Evolutionary conservation across 2,888 invertebrate genomes (phyloP).

Genomic region (Dryomyza anilis): DNA sequence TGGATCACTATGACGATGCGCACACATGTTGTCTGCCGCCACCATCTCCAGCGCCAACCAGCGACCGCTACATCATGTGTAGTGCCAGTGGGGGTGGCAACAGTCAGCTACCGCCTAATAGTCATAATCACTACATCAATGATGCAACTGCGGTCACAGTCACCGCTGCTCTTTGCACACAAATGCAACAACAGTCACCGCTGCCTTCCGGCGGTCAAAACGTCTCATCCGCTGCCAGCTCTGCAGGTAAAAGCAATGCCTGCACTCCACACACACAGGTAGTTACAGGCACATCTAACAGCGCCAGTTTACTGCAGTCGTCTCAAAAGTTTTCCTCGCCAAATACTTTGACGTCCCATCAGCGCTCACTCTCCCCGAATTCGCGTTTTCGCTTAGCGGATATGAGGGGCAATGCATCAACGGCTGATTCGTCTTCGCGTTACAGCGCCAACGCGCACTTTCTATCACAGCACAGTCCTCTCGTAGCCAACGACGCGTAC

Average conservation of each 20-base stretch:
- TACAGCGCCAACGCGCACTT: conserved; percentile 45
- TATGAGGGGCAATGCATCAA: conserved; percentile 36
- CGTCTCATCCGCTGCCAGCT: conserved; percentile 31
- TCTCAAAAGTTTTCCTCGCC: conserved; percentile 22
- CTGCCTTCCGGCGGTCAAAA: conserved; percentile 24
- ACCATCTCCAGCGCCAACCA: conserved; percentile 61
- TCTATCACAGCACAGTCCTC: conserved; percentile 47
- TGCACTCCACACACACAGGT: too few relatives aligned
- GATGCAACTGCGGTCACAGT: background rate
- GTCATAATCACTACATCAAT: conserved; percentile 5
- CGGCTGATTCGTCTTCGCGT: conserved; percentile 38
- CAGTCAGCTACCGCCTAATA: conserved; percentile 17
- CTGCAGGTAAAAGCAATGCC: too few relatives aligned
- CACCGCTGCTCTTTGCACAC: conserved; percentile 15
- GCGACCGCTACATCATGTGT: conserved; percentile 52
- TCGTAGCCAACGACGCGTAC: conserved; percentile 53
- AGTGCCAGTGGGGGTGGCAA: background rate
- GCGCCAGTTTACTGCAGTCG: background rate
- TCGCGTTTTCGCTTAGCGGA: conserved; percentile 55
- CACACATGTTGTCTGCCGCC: conserved; percentile 56
- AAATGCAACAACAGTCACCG: conserved; percentile 24
- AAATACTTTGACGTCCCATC: conserved; percentile 29
- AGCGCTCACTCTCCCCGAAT: conserved; percentile 56
- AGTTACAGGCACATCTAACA: background rate
- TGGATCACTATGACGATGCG: conserved; percentile 52